Evolutionary conservation across 1,140 invertebrate species (phyloP).

Genomic region (Teleopsis dalmanni): DNA sequence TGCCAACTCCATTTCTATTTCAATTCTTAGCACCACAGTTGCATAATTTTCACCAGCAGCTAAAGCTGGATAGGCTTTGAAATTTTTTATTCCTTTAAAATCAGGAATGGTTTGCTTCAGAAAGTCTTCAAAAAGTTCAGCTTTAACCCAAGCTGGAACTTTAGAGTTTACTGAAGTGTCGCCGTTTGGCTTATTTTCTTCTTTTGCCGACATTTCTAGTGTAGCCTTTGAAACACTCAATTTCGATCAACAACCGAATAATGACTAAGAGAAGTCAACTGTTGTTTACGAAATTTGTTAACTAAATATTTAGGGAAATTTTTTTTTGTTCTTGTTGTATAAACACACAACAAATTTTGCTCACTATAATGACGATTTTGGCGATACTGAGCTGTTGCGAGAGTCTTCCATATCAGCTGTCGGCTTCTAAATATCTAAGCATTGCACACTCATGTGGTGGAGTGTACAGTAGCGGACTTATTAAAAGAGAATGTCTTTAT

Average conservation of each 20-base stretch:
- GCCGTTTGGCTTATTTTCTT: not conserved
- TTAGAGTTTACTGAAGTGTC: not conserved
- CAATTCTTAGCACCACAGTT: constrained; percentile 28
- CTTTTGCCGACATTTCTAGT: not conserved
- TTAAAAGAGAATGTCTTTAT: too few relatives aligned
- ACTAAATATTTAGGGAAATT: too few relatives aligned
- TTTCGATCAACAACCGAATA: not conserved
- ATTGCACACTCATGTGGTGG: too few relatives aligned
- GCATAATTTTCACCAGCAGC: constrained; percentile 39
- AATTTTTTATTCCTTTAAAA: constrained; percentile 18
- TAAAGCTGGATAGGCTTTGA: constrained; percentile 23
- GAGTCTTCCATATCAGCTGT: too few relatives aligned
- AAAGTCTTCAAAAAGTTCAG: constrained; percentile 20
- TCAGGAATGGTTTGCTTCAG: constrained; percentile 22
- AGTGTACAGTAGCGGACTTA: too few relatives aligned
- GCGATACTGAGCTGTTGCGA: too few relatives aligned
- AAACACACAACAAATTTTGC: too few relatives aligned
- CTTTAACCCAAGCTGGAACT: constrained; percentile 25
- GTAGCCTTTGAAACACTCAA: not conserved
- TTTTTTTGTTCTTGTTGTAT: too few relatives aligned
- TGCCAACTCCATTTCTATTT: constrained; percentile 18
- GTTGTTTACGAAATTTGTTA: not conserved
- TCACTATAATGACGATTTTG: too few relatives aligned
- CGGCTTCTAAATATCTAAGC: too few relatives aligned
- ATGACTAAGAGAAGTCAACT: not conserved